These are phyloP conservation scores for Spondyliosoma cantharus DNA, from an alignment of 2,797 vertebrate species.

Conservation along the genomic window DNA sequence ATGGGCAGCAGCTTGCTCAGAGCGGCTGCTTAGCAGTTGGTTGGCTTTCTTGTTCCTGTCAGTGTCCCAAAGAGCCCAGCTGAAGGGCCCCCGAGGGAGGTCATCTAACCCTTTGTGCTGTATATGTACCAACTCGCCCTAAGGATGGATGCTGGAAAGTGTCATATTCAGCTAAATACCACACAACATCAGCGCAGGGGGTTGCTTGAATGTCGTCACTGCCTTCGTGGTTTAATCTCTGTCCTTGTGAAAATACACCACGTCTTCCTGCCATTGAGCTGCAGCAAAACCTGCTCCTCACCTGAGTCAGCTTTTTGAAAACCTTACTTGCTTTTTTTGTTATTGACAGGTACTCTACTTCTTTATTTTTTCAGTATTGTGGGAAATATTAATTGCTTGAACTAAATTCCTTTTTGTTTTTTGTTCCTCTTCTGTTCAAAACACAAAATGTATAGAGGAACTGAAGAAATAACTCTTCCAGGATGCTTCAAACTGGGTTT, in stretches of 20 bases:
- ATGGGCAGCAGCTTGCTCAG: constrained; percentile 20
- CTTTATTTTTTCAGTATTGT: no score
- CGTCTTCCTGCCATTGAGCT: neutral
- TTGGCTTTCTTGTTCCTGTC: constrained; percentile 23
- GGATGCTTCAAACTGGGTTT: neutral
- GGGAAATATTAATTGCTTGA: neutral
- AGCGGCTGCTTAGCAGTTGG: constrained; percentile 21
- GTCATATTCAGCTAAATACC: constrained; percentile 45
- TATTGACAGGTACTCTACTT: neutral
- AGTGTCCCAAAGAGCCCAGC: neutral
- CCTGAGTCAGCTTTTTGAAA: neutral
- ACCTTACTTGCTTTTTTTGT: neutral
- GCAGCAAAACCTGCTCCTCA: constrained; percentile 4
- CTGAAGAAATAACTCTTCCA: neutral
- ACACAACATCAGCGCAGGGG: constrained; percentile 3
- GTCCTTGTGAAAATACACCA: constrained; percentile 13
- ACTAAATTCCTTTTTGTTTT: neutral
- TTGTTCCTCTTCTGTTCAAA: neutral
- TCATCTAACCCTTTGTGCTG: constrained; percentile 45
- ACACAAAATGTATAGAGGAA: neutral
- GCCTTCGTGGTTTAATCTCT: constrained; percentile 9
- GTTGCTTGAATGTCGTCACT: constrained; percentile 47
- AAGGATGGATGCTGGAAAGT: constrained; percentile 34
- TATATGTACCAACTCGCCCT: constrained; percentile 17
- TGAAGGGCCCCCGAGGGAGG: constrained; percentile 30